phyloP scores from a whole-genome alignment of 2,888 invertebrate species.

The Ophioninae sp. region DNA sequence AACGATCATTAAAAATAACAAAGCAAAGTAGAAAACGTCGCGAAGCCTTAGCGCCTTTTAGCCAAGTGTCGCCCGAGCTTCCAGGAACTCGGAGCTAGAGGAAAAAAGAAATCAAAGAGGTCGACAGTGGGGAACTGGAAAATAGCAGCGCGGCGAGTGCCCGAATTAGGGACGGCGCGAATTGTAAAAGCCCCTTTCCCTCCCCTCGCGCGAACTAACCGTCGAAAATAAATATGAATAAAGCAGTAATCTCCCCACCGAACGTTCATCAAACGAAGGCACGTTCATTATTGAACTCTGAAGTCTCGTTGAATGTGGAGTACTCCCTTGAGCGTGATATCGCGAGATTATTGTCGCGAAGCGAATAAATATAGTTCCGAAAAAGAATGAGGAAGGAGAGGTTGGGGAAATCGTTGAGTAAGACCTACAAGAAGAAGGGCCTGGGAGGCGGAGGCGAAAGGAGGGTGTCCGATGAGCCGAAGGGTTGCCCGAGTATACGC shows the following conservation, averaged over 20 bases:
- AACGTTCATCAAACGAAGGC: not conserved
- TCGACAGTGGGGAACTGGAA: not conserved
- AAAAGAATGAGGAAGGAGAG: not conserved
- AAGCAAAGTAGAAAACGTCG: not conserved
- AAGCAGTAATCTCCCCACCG: not conserved
- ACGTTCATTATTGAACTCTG: not conserved
- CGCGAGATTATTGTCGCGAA: constrained; percentile 3
- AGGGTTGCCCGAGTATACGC: constrained; percentile 51
- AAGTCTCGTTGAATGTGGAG: constrained; percentile 15
- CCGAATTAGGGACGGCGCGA: not conserved
- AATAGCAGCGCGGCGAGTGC: not conserved
- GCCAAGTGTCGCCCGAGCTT: not conserved
- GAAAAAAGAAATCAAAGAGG: not conserved
- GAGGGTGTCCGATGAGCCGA: constrained; percentile 33
- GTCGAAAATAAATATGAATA: not conserved
- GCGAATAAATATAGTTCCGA: not conserved
- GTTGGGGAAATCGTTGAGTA: constrained; percentile 1
- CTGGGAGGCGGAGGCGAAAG: not conserved
- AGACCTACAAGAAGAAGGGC: not conserved
- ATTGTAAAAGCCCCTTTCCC: not conserved
- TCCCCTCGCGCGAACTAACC: not conserved
- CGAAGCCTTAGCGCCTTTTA: not conserved
- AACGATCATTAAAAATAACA: not conserved
- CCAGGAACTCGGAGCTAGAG: not conserved
- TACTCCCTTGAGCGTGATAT: not conserved